Evolutionary conservation across 1,140 invertebrate species (phyloP).

Genomic region (Neoseiulus cucumeris): DNA sequence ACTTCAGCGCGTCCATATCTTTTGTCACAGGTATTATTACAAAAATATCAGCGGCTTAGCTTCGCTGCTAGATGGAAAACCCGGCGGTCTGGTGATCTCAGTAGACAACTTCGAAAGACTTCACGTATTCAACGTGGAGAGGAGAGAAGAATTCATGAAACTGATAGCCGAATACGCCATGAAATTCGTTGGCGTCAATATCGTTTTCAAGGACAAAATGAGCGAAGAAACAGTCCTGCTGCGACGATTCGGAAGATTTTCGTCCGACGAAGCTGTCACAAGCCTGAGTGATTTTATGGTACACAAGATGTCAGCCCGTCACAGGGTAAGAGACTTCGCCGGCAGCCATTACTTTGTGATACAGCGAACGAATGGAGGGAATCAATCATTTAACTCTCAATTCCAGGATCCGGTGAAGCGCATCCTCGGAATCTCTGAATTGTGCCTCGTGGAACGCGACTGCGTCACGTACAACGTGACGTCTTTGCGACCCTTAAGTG

Average conservation of each 20-base stretch:
- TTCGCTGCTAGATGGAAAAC: slow-evolving; percentile 34
- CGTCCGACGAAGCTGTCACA: slow-evolving; percentile 64
- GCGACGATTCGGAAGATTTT: slow-evolving; percentile 73
- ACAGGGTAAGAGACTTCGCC: slow-evolving; percentile 31
- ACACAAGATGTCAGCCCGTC: slow-evolving; percentile 58
- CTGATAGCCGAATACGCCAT: slow-evolving; percentile 58
- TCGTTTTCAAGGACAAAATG: slow-evolving; percentile 62
- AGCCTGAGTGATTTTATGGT: slow-evolving; percentile 79
- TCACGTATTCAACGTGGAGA: slow-evolving; percentile 65
- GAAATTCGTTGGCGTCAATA: slow-evolving; percentile 53
- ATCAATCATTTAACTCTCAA: neutral
- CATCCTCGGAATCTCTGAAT: slow-evolving; percentile 83
- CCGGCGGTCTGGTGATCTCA: slow-evolving; percentile 62
- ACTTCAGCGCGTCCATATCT: neutral
- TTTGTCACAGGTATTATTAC: slow-evolving; percentile 55
- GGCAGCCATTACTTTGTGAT: too few species aligned
- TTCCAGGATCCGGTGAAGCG: slow-evolving; percentile 39
- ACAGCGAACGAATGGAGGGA: too few species aligned
- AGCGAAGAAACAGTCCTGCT: slow-evolving; percentile 60
- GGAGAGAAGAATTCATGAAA: slow-evolving; percentile 63
- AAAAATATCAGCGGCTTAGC: slow-evolving; percentile 66
- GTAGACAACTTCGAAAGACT: slow-evolving; percentile 63
- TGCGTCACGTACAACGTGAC: slow-evolving; percentile 80
- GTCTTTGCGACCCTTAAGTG: slow-evolving; percentile 63
- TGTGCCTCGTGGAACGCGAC: slow-evolving; percentile 85